Evolutionary conservation across 2,888 invertebrate species (phyloP).

Genomic region (Cyaniris semiargus): DNA sequence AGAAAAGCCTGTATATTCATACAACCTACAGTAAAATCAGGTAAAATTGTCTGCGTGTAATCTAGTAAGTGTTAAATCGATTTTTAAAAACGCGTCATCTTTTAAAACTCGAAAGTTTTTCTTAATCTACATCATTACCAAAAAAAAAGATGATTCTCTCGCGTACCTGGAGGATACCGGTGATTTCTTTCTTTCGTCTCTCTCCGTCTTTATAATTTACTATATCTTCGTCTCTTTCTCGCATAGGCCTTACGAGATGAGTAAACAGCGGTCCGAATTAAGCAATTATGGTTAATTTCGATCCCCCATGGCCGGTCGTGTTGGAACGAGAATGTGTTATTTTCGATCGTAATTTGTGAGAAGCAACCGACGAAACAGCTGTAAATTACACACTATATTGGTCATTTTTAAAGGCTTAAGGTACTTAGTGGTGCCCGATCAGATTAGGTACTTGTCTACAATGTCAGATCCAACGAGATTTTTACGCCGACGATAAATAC

Average conservation of each 20-base stretch:
- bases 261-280: conserved; percentile 75
- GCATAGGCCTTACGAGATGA: conserved; percentile 58
- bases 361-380: conserved; percentile 77
- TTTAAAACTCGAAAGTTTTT: conserved; percentile 40
- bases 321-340: conserved; percentile 74
- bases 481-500: not conserved
- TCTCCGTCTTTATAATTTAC: conserved; percentile 43
- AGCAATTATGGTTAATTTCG: conserved; percentile 81
- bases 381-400: conserved; percentile 72
- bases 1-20: not conserved
- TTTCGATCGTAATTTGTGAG: conserved; percentile 79
- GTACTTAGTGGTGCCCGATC: conserved; percentile 13
- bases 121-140: conserved; percentile 51
- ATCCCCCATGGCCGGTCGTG: conserved; percentile 71
- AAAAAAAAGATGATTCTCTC: conserved; percentile 60
- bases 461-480: conserved; percentile 2
- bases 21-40: not conserved
- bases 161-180: conserved; percentile 68
- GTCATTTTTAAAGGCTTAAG: conserved; percentile 55
- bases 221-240: conserved; percentile 51
- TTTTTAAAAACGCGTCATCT: conserved; percentile 29
- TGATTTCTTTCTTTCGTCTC: conserved; percentile 51
- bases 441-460: not conserved
- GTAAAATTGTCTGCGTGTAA: not conserved
- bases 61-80: conserved; percentile 29